Percentiles rank a stretch among this genome's conserved stretches.
Evolutionary conservation across 2,888 invertebrate species (phyloP).

Genomic region (Anodontia alba): DNA sequence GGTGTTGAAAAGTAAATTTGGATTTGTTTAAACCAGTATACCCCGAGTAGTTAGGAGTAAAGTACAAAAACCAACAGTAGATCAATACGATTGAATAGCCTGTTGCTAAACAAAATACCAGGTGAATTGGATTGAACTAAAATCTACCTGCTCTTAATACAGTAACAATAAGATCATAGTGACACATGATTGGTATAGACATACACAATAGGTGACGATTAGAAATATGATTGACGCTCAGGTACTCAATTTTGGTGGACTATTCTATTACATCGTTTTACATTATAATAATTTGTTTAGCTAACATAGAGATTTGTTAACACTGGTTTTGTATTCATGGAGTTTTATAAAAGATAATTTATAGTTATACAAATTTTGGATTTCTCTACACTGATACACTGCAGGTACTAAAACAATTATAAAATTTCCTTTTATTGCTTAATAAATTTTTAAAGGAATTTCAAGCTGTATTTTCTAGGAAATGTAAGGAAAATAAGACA

Average conservation of each 20-base stretch:
- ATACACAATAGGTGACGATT: constrained; percentile 4
- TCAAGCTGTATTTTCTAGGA: too few species aligned
- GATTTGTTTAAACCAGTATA: too few species aligned
- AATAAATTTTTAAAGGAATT: too few species aligned
- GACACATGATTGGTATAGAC: background rate
- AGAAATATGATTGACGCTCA: background rate
- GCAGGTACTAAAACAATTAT: too few species aligned
- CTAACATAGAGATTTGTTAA: background rate
- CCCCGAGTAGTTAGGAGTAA: background rate
- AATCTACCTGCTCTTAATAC: background rate
- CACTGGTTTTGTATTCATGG: background rate
- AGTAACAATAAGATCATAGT: constrained; percentile 8
- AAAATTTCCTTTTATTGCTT: too few species aligned
- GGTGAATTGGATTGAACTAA: constrained; percentile 17
- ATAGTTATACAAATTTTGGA: background rate
- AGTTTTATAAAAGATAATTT: background rate
- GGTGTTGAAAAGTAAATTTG: too few species aligned
- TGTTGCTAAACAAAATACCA: constrained; percentile 17
- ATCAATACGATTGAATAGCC: background rate
- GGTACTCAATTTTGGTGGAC: background rate
- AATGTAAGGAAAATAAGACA: too few species aligned
- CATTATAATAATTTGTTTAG: background rate
- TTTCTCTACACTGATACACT: too few species aligned
- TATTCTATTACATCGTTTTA: constrained; percentile 1
- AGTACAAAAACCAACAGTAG: constrained; percentile 2